These are phyloP conservation scores for Scelioninae gen. 2 DNA, from an alignment of 2,888 invertebrate genomes.

Conservation along the genomic window DNA sequence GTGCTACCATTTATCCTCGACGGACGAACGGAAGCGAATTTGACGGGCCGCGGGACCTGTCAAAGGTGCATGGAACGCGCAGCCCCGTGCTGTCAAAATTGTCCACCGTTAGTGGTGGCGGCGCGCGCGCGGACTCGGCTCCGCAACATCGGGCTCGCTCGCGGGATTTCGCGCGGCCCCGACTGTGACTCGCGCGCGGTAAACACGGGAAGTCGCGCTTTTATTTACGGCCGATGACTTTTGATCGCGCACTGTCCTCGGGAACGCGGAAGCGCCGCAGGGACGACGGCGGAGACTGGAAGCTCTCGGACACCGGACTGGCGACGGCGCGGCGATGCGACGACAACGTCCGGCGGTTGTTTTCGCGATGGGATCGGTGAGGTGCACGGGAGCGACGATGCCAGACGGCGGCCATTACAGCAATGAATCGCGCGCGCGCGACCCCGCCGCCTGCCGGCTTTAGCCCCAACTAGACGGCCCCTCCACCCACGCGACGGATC, in stretches of 20 bases:
- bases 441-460: constrained; percentile 28
- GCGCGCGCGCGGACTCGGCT: no score
- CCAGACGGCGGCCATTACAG: constrained; percentile 74
- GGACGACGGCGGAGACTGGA: constrained; percentile 33
- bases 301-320: constrained; percentile 13
- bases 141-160: no score
- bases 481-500: constrained; percentile 12
- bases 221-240: constrained; percentile 20
- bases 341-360: constrained; percentile 37
- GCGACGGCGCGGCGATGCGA: constrained; percentile 13
- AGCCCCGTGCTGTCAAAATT: constrained; percentile 44
- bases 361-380: constrained; percentile 40
- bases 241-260: constrained; percentile 7
- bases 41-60: constrained; percentile 50
- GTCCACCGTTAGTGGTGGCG: constrained; percentile 5
- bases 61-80: constrained; percentile 64
- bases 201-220: neutral
- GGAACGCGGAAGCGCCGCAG: constrained; percentile 37
- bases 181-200: no score
- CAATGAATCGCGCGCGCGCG: constrained; percentile 64
- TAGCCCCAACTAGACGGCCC: constrained; percentile 16
- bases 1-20: no score
- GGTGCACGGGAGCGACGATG: constrained; percentile 68
- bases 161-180: no score
- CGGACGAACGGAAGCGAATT: neutral